These are phyloP conservation scores for Calameuta pallipes DNA, from an alignment of 2,888 invertebrate species.

Conservation along the genomic window DNA sequence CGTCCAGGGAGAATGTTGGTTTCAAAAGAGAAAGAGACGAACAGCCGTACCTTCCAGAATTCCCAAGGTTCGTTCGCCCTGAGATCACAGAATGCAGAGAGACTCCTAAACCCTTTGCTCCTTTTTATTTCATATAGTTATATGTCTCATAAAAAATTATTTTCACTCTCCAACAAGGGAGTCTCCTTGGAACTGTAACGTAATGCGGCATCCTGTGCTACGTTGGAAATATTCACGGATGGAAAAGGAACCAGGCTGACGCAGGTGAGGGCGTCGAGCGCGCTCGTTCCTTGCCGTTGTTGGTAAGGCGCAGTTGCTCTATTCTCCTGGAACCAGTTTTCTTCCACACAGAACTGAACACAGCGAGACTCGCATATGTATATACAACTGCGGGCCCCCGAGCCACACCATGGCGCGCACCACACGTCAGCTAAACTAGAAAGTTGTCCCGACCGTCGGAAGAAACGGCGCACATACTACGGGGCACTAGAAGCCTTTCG, in stretches of 20 bases:
- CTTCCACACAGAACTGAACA: conserved; percentile 43
- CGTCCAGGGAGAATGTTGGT: not conserved
- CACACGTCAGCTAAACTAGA: conserved; percentile 64
- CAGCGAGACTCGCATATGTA: conserved; percentile 15
- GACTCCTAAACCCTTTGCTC: not conserved
- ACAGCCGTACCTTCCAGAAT: not conserved
- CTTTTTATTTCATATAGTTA: not conserved
- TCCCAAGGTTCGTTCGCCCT: not conserved
- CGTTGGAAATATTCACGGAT: conserved; percentile 45
- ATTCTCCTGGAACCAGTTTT: conserved; percentile 65
- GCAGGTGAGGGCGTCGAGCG: conserved; percentile 49
- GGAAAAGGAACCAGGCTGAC: conserved; percentile 35
- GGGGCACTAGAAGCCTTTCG: conserved; percentile 59
- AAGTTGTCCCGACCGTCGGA: conserved; percentile 62
- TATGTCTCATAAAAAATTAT: not conserved
- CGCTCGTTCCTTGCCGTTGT: conserved; percentile 34
- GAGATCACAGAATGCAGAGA: not conserved
- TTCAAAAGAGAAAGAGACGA: not conserved
- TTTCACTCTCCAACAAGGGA: not conserved
- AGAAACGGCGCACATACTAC: conserved; percentile 43
- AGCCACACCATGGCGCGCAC: conserved; percentile 31
- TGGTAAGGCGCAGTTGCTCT: conserved; percentile 54
- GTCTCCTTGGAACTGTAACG: not conserved
- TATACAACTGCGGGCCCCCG: conserved; percentile 9
- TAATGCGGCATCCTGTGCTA: not conserved